Evolutionary conservation across 2,888 invertebrate genomes (phyloP).

Genomic region (Tortrix viridana): DNA sequence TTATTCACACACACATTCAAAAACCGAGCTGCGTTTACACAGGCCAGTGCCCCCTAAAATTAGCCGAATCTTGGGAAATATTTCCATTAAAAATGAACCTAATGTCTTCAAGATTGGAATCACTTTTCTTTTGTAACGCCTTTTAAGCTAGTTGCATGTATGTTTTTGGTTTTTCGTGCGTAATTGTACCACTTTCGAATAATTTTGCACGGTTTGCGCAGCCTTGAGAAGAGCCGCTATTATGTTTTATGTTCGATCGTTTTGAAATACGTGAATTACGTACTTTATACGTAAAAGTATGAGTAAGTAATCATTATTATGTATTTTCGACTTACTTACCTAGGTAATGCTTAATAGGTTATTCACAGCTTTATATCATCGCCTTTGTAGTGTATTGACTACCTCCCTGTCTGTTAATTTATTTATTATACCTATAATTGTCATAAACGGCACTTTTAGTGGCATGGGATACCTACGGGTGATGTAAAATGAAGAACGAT

Average conservation of each 20-base stretch:
- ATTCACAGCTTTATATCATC: no score
- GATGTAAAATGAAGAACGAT: no score
- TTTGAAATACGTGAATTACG: background rate
- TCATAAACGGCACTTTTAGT: no score
- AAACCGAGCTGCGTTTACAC: constrained; percentile 51
- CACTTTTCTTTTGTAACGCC: background rate
- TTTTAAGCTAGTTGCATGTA: constrained; percentile 20
- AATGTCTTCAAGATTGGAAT: constrained; percentile 20
- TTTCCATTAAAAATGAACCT: constrained; percentile 16
- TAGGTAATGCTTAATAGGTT: no score
- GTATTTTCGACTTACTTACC: no score
- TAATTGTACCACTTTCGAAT: constrained; percentile 37
- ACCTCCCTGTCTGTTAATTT: no score
- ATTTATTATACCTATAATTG: no score
- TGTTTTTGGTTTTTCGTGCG: constrained; percentile 30
- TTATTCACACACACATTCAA: constrained; percentile 50
- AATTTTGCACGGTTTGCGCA: constrained; percentile 29
- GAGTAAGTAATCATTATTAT: no score
- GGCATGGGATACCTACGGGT: no score
- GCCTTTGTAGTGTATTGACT: no score
- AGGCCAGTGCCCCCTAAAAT: constrained; percentile 46
- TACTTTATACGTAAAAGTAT: no score
- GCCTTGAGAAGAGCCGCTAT: constrained; percentile 10
- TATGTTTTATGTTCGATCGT: constrained; percentile 5
- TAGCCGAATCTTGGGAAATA: constrained; percentile 27